Percentiles rank a stretch among this genome's conserved stretches.
Evolutionary conservation across 2,888 invertebrate species (phyloP).

Genomic region (Iphiclides podalirius): DNA sequence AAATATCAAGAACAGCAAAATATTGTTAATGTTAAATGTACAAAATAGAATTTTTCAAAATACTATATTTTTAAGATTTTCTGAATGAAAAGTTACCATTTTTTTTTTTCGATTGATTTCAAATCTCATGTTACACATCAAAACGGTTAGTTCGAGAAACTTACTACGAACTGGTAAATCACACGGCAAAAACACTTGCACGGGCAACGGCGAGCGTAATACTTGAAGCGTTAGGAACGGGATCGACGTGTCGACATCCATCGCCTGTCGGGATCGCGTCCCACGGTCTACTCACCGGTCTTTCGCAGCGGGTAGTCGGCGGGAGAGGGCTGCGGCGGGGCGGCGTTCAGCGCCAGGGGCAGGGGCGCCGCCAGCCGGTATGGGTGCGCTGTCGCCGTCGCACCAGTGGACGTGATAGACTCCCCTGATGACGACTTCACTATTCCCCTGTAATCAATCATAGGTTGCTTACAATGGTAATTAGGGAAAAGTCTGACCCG

Average conservation of each 20-base stretch:
- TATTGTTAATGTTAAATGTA: too few species aligned
- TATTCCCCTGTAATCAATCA: constrained; percentile 74
- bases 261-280: too few species aligned
- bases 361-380: constrained; percentile 84
- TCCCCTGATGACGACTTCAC: constrained; percentile 84
- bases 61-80: too few species aligned
- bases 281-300: constrained; percentile 95
- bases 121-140: not conserved
- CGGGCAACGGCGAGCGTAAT: not conserved
- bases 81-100: too few species aligned
- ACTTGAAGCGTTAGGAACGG: constrained; percentile 1
- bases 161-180: not conserved
- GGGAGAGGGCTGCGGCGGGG: constrained; percentile 57
- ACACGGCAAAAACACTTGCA: not conserved
- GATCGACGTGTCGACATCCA: not conserved
- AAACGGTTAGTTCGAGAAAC: constrained; percentile 11
- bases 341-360: constrained; percentile 57
- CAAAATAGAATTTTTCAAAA: too few species aligned
- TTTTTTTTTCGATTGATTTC: too few species aligned
- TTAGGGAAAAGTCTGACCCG: too few species aligned
- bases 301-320: constrained; percentile 95
- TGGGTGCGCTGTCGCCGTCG: constrained; percentile 83
- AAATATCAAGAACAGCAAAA: too few species aligned
- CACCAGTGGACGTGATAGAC: constrained; percentile 78
- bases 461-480: too few species aligned